Conservation (phyloP, 2,113 vertebrate species). For the Urocolius indicus region DNA sequence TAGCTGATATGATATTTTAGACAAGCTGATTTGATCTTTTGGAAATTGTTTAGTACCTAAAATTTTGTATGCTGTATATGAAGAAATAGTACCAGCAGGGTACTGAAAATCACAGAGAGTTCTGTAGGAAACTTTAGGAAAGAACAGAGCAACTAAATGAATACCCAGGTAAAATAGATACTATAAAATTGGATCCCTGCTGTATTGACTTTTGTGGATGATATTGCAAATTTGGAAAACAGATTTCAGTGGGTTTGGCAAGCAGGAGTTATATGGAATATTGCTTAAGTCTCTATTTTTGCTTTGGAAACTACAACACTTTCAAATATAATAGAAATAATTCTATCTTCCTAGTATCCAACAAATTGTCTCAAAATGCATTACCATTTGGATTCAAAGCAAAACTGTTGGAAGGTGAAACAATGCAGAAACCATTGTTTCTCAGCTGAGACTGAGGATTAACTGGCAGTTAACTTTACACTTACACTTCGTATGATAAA, state of each 20-base stretch:
- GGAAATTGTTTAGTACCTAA: conserved; percentile 32
- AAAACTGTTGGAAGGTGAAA: conserved; percentile 15
- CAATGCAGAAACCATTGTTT: not conserved
- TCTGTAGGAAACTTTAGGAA: conserved; percentile 59
- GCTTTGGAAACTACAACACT: not conserved
- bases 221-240: conserved; percentile 29
- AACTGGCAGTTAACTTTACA: conserved; percentile 14
- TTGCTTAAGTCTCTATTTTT: conserved; percentile 31
- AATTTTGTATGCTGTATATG: conserved; percentile 3
- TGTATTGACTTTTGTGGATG: not conserved
- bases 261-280: conserved; percentile 28
- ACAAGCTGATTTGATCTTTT: conserved; percentile 51
- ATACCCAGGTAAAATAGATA: conserved; percentile 37
- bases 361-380: not conserved
- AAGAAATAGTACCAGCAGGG: conserved; percentile 54
- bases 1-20: conserved; percentile 26
- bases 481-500: not conserved
- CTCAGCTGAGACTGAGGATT: not conserved
- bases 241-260: not conserved
- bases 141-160: conserved; percentile 42
- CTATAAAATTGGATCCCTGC: conserved; percentile 54
- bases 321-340: conserved; percentile 42
- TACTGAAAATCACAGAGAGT: conserved; percentile 61
- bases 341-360: not conserved
- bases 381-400: conserved; percentile 37